Evolutionary conservation across 2,113 vertebrate species (phyloP).

Genomic region (Eolophus roseicapilla): DNA sequence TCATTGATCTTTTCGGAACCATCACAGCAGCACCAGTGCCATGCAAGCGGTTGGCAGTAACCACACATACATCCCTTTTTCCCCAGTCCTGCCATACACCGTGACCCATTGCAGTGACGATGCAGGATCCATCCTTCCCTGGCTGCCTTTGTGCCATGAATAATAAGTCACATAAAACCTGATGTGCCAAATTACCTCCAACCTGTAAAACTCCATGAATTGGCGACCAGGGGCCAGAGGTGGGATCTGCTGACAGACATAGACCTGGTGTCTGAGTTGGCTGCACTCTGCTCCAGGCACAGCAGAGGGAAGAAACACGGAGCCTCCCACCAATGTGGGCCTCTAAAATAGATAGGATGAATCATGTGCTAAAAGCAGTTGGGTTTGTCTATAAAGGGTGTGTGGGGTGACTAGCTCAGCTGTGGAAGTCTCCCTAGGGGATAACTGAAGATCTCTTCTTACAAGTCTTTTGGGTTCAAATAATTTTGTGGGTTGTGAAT

Average conservation of each 20-base stretch:
- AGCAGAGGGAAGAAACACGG: rapidly evolving
- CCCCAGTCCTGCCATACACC: neutral
- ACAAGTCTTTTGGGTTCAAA: neutral
- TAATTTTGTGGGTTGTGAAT: neutral
- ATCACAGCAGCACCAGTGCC: rapidly evolving
- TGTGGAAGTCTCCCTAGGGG: neutral
- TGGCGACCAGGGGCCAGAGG: neutral
- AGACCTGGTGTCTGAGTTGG: neutral
- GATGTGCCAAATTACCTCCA: neutral
- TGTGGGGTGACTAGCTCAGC: neutral
- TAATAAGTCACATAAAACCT: neutral
- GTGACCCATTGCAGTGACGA: rapidly evolving
- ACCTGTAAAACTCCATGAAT: neutral
- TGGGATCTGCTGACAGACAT: neutral
- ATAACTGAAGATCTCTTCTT: constrained; percentile 16
- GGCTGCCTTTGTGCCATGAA: neutral
- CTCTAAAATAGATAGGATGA: neutral
- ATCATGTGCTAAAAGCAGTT: neutral
- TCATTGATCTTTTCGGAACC: neutral
- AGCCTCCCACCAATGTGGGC: neutral
- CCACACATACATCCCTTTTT: neutral
- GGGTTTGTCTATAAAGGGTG: neutral
- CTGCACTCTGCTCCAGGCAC: neutral
- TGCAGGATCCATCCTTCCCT: neutral
- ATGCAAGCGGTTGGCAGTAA: neutral